Evolutionary conservation across 2,888 invertebrate species (phyloP), one percentile per base, ranked within the genome.

Genomic region (Linnaemya vulpina): DNA sequence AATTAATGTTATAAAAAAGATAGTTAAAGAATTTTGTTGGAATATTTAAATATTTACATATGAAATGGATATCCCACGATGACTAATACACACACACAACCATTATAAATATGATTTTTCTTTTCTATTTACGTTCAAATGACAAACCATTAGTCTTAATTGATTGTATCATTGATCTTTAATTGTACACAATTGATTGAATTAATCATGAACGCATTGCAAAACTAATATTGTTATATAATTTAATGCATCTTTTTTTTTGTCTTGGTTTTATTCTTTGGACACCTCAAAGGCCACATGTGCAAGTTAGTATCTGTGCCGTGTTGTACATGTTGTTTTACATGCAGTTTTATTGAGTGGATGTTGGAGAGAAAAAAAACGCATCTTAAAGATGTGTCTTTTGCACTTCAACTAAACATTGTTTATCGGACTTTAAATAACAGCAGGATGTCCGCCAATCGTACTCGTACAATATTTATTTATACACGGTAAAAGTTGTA

Each of bases 341-440:
- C 74, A 74, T 60, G 63, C 70, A 40, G 51, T 71, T 76, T 76
- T 74, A 67, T 82, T 76, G 63, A 63, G 51, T 60, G 60, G 40
- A 76, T 58, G 58, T 20, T 46, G 46, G n/a, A 15, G n/a, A 38
- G 15, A 58, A 38, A 43, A 49, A 58, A 35, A 55, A 40, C 17
- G 15, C 70, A 73, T 68, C 68, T 76, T 77, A 58, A 84, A 70
- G 80, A 78, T 82, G 85, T 82, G 82, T 82, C 85, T 85, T 85
- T 82, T 78, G 82, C 85, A 85, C 85, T 85, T 85, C 74, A 84
- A 80, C 76, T 86, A 86, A 87, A 88, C 88, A 88, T 88, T 88
- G 88, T 88, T 89, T 89, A 89, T 88, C 87, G 88, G 88, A 88
- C 88, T 88, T 88, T 88, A 88, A 87, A 60, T 86, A 87, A 87